These are phyloP conservation scores for Fratercula arctica DNA, from an alignment of 2,797 vertebrate genomes.

Conservation along the genomic window DNA sequence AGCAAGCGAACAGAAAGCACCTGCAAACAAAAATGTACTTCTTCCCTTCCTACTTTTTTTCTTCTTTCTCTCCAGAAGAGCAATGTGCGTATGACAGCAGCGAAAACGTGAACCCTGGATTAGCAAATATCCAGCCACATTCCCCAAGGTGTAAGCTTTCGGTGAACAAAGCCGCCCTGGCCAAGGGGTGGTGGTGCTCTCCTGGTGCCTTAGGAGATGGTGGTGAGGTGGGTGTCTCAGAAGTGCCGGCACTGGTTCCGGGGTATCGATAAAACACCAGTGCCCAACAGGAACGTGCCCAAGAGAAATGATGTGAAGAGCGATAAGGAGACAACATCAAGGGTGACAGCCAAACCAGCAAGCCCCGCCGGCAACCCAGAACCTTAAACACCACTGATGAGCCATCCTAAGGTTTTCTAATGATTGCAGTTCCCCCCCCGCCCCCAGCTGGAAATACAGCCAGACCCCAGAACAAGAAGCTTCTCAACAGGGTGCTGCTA, in stretches of 20 bases:
- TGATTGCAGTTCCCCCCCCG: background rate
- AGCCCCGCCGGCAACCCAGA: background rate
- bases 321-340: rapidly evolving
- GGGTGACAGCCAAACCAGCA: background rate
- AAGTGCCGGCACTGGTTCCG: background rate
- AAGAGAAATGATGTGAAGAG: background rate
- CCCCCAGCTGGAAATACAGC: background rate
- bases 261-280: background rate
- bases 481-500: background rate
- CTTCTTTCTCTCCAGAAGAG: background rate
- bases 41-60: background rate
- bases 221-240: rapidly evolving
- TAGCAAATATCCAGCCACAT: rapidly evolving
- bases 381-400: background rate
- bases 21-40: background rate
- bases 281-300: rapidly evolving
- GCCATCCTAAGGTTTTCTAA: background rate
- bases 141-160: background rate
- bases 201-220: background rate
- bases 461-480: background rate
- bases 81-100: rapidly evolving
- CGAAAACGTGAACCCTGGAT: rapidly evolving
- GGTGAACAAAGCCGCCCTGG: background rate
- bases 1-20: background rate
- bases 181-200: background rate